These are phyloP conservation scores for Rhagonycha fulva DNA, from an alignment of 2,888 invertebrate species.

Conservation along the genomic window DNA sequence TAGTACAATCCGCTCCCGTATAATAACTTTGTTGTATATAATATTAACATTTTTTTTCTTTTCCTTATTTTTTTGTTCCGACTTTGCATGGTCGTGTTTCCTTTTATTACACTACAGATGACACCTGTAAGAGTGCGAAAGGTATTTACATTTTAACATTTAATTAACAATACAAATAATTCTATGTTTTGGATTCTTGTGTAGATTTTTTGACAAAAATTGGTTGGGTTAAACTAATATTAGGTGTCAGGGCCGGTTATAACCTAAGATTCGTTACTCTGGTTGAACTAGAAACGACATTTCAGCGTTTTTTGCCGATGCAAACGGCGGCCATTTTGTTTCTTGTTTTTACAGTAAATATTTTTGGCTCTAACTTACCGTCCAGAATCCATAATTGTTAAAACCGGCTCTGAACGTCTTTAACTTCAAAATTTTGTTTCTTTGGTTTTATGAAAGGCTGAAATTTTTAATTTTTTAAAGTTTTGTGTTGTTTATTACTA, in stretches of 20 bases:
- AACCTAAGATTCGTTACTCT: background rate
- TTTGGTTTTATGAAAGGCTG: background rate
- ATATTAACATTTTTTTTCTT: constrained; percentile 32
- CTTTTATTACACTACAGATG: constrained; percentile 45
- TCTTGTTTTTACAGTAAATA: no score
- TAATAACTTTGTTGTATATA: constrained; percentile 17
- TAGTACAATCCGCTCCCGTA: background rate
- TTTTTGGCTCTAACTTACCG: no score
- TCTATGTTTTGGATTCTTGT: background rate
- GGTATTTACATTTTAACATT: constrained; percentile 45
- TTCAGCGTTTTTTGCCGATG: no score
- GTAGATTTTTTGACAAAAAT: background rate
- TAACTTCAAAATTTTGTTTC: background rate
- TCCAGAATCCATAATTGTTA: no score
- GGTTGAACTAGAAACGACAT: no score
- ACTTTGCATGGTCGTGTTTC: constrained; percentile 43
- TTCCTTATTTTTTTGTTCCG: constrained; percentile 40
- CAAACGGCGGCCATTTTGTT: no score
- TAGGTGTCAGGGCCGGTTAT: background rate
- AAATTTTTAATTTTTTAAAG: background rate
- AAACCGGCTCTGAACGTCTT: background rate
- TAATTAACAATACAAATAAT: constrained; percentile 15
- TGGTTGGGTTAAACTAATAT: background rate
- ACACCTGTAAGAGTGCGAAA: constrained; percentile 43
- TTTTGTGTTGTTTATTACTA: background rate